These are phyloP conservation scores for Suillia variegata DNA, from an alignment of 2,888 invertebrate species.

Conservation along the genomic window DNA sequence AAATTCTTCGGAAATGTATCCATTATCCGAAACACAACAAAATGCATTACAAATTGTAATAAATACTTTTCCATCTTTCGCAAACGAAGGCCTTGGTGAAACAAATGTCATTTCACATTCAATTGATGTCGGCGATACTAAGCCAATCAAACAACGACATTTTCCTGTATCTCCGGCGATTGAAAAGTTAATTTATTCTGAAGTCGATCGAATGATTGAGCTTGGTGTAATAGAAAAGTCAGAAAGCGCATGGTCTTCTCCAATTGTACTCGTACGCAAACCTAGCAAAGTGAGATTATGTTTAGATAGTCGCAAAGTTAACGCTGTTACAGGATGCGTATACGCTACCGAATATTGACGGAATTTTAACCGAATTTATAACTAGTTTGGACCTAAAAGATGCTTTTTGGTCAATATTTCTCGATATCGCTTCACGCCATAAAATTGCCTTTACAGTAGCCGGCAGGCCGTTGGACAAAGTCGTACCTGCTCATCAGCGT, in stretches of 20 bases:
- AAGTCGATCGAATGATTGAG: conserved; percentile 42
- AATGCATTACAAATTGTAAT: too few species aligned
- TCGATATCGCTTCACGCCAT: too few species aligned
- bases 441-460: too few species aligned
- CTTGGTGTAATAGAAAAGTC: conserved; percentile 39
- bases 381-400: conserved; percentile 7
- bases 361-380: conserved; percentile 1
- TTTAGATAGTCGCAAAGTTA: conserved; percentile 38
- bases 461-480: neutral
- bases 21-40: too few species aligned
- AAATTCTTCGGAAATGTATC: too few species aligned
- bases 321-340: conserved; percentile 30
- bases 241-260: conserved; percentile 38
- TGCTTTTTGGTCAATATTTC: too few species aligned
- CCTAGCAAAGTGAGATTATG: conserved; percentile 32
- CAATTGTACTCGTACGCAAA: conserved; percentile 37
- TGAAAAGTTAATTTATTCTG: conserved; percentile 22
- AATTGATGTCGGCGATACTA: conserved; percentile 15
- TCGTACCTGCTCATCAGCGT: neutral
- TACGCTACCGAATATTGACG: conserved; percentile 11
- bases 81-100: conserved; percentile 13
- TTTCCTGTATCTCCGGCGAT: conserved; percentile 21
- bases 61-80: conserved; percentile 17
- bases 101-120: conserved; percentile 12
- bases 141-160: conserved; percentile 22